These are phyloP conservation scores for Aythya baeri DNA, from an alignment of 2,113 vertebrate species.

Conservation along the genomic window DNA sequence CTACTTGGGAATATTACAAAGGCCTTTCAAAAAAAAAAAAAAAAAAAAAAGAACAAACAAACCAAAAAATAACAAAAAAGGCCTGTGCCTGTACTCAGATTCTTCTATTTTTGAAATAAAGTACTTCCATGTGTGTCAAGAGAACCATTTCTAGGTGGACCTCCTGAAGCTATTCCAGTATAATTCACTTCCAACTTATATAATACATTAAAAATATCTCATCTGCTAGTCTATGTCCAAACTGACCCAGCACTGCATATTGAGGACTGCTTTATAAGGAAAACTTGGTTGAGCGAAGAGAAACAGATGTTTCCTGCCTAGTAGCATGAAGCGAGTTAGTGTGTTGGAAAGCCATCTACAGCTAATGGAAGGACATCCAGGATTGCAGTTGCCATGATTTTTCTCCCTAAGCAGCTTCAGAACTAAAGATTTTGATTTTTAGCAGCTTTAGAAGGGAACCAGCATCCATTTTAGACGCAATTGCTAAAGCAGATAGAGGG, in stretches of 20 bases:
- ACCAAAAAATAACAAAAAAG: neutral
- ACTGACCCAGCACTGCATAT: slow-evolving; percentile 21
- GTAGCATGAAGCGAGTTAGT: neutral
- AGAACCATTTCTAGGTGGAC: slow-evolving; percentile 41
- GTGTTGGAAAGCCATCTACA: neutral
- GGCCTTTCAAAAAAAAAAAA: neutral
- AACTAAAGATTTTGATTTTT: neutral
- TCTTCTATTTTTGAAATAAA: slow-evolving; percentile 39
- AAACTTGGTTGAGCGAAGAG: slow-evolving; percentile 33
- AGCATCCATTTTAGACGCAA: neutral
- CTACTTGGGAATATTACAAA: slow-evolving; percentile 24
- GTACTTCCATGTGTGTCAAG: slow-evolving; percentile 44
- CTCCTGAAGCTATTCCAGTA: slow-evolving; percentile 41
- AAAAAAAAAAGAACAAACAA: neutral
- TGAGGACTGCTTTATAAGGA: slow-evolving; percentile 33
- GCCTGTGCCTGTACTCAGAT: neutral
- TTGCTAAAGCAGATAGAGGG: neutral
- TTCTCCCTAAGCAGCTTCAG: neutral
- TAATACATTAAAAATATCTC: slow-evolving; percentile 40
- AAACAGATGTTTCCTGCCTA: slow-evolving; percentile 60
- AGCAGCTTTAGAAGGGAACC: neutral
- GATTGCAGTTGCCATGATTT: neutral
- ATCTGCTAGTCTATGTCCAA: slow-evolving; percentile 11
- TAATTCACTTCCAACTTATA: slow-evolving; percentile 36
- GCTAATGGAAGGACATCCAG: neutral